Percentiles rank a stretch among this genome's conserved stretches.
Evolutionary conservation across 2,888 invertebrate genomes (phyloP).

Genomic region (Chydorus sphaericus): DNA sequence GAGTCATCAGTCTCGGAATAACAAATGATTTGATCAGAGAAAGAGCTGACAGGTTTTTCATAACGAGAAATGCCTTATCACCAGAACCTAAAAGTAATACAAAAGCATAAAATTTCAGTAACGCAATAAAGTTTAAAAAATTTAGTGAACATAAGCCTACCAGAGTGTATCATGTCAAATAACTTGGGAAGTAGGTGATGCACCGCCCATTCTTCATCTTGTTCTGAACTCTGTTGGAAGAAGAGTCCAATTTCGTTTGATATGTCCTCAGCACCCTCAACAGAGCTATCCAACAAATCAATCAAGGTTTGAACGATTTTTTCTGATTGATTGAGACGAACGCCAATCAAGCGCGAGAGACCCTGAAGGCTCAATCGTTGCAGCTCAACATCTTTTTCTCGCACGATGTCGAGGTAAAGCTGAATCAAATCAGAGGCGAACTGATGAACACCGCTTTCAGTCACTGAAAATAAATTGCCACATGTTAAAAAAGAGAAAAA

Average conservation of each 20-base stretch:
- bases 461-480: slow-evolving; percentile 41
- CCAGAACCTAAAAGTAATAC: too few species aligned
- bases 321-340: neutral
- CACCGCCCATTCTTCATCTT: neutral
- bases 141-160: too few species aligned
- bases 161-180: neutral
- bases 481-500: slow-evolving; percentile 28
- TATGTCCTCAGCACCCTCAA: neutral
- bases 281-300: neutral
- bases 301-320: neutral
- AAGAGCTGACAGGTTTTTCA: neutral
- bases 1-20: neutral
- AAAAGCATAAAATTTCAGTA: too few species aligned
- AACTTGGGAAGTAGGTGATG: neutral
- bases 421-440: neutral
- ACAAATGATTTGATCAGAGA: neutral
- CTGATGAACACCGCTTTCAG: slow-evolving; percentile 17
- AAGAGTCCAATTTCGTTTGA: neutral
- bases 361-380: neutral
- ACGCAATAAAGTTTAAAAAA: too few species aligned
- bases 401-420: neutral
- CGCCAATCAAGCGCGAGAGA: neutral
- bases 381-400: neutral
- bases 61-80: neutral
- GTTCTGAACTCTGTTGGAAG: neutral